Evolutionary conservation across 2,888 invertebrate species (phyloP), one percentile per base, ranked within the genome.

Genomic region (Pomacea canaliculata): DNA sequence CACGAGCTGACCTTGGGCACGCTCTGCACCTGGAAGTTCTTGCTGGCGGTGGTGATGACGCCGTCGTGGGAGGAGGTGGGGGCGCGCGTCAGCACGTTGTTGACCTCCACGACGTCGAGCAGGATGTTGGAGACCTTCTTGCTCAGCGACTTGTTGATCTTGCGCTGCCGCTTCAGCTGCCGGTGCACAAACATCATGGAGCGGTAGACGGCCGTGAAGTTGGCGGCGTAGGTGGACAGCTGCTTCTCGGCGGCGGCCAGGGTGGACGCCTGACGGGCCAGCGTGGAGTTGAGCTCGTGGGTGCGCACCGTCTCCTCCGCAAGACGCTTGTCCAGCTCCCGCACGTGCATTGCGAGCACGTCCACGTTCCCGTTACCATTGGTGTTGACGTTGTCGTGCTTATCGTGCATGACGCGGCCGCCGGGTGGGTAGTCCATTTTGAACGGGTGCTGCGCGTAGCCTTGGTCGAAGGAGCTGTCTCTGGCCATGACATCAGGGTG

Each of bases 81-180:
- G 16, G 83, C 78, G 71, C 84, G 85, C 16, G 84, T 82, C 16
- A 88, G 77, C 59, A 86, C 83, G 71, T 86, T 85, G 79, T 85
- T 88, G 16, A 89, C 86, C 80, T 90, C 90, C 9, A 85, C 86
- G 56, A 90, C 86, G 72, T 89, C 88, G 72, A 89, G 80, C 82
- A 89, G 86, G 23, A 90, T 85, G 70, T 85, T 85, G 48, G 87
- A 85, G 71, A 90, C 78, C 80, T 90, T 90, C 74, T 86, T 84
- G 79, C 89, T 89, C 51, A 89, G 79, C 71, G 85, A 83, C 16
- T 81, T 78, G 73, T 83, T 86, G 65, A 83, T 83, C 65, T 76
- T 76, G 51, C 82, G 78, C 73, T 88, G 87, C 23, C 80, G 80
- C 49, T 83, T 79, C 27, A 88, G 78, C 23, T 84, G 83, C 16